Base-by-base conservation (phyloP, 2,888 invertebrate genomes). In the Drosophila hamatofila region DNA sequence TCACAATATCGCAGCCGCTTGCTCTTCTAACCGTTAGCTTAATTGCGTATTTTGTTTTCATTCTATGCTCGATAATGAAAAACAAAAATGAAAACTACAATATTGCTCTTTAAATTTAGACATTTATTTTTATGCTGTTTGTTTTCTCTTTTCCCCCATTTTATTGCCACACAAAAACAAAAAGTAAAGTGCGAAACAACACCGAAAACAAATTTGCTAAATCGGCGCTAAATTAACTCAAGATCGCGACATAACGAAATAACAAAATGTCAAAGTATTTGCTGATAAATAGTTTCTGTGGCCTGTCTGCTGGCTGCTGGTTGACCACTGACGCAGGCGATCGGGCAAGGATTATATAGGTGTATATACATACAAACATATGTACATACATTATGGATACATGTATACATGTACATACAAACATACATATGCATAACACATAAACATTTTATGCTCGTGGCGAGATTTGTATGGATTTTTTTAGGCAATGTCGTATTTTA, bases 21-120 rank as follows among this genome's bases (percentile, higher is more conserved):
- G 30, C 60, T 62, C 18, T 55, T 37, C 44, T 46, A 4, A 18
- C 62, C 52, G 58, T 60, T 68, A 52, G 37, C 55, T 64, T 12
- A 72, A 83, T 75, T 80, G 81, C 86, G 86, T 88, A 83, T 86
- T 83, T 83, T 72, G 63, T 78, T 88, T 80, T 71, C 52, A 52
- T 74, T 62, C 48, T 48, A 63, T 63, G 62, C 59, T 56, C 35
- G 56, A 39, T 51, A 60, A 51, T 35, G 51, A 46, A 42, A 41
- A 41, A 11, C 3, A 41, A 55, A 46, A 30, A 37, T 16, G 18
- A 48, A 60, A 33, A 55, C 65, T 61, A 52, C 21, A 37, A 33
- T 27, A 71, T n/a, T 57, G 37, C 48, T 67, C 46, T 64, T 61
- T 75, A 81, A 72, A 78, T 72, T 67, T 78, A 78, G 71, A 72